Conservation (phyloP, 2,888 invertebrate species). For the Strigamia maritima region DNA sequence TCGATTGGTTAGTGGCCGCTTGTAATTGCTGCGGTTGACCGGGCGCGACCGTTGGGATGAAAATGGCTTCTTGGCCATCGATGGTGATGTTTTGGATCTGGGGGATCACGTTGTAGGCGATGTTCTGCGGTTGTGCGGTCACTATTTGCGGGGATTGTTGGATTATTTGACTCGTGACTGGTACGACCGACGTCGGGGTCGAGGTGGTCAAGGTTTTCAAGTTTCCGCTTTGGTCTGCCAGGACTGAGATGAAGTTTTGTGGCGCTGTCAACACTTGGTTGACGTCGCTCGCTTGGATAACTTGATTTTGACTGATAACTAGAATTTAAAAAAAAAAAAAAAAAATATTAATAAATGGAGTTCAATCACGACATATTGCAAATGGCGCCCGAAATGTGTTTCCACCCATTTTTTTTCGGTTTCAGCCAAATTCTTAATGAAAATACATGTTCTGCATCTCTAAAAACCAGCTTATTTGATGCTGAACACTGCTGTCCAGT, state of each 20-base stretch:
- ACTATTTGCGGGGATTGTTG: conserved; percentile 51
- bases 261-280: conserved; percentile 44
- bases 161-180: conserved; percentile 58
- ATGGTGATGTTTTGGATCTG: conserved; percentile 83
- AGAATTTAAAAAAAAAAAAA: conserved; percentile 38
- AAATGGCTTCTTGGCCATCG: conserved; percentile 87
- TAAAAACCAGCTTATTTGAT: too few relatives aligned
- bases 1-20: conserved; percentile 63
- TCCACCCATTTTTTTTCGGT: too few relatives aligned
- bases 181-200: conserved; percentile 49
- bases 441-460: too few relatives aligned
- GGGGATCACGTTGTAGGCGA: conserved; percentile 56
- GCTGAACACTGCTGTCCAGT: too few relatives aligned
- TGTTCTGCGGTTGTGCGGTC: conserved; percentile 50
- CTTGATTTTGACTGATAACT: conserved; percentile 44
- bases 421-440: too few relatives aligned
- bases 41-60: conserved; percentile 68
- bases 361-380: too few relatives aligned
- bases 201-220: conserved; percentile 39
- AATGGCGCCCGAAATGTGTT: too few relatives aligned
- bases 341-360: not conserved
- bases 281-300: conserved; percentile 43
- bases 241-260: conserved; percentile 48
- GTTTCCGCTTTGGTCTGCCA: conserved; percentile 43
- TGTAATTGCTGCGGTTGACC: conserved; percentile 49